phyloP scores from a whole-genome alignment of 2,113 vertebrate genomes.

The Tupaia chinensis region DNA sequence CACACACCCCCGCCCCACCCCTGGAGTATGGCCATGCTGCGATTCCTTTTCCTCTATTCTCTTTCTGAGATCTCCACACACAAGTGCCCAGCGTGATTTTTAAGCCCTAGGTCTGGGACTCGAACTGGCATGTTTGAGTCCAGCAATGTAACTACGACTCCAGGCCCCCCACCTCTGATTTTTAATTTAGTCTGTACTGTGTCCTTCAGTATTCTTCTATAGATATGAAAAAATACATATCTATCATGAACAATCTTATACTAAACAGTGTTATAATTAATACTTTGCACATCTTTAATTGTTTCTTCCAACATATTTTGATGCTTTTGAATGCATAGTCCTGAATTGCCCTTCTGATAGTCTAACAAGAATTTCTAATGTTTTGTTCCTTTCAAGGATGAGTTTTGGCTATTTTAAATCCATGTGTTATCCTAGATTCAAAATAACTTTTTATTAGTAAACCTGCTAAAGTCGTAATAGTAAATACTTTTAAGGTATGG shows the following conservation, averaged over 20 bases:
- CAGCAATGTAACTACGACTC: too few species aligned
- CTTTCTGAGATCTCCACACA: too few species aligned
- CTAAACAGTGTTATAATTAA: not conserved
- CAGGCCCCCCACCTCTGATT: not conserved
- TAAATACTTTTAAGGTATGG: slow-evolving; percentile 31
- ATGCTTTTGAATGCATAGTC: not conserved
- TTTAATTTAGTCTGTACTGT: not conserved
- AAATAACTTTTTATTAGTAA: slow-evolving; percentile 16
- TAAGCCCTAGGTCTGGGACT: too few species aligned
- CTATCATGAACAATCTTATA: not conserved
- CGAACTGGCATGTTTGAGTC: too few species aligned
- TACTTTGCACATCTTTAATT: slow-evolving; percentile 21
- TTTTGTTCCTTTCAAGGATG: not conserved
- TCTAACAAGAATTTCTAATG: not conserved
- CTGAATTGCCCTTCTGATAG: not conserved
- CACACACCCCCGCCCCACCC: too few species aligned
- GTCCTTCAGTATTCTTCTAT: not conserved
- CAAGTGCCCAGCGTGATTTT: too few species aligned
- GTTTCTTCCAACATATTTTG: slow-evolving; percentile 8
- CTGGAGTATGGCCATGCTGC: too few species aligned
- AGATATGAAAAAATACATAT: not conserved
- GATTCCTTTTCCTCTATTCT: too few species aligned
- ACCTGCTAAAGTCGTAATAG: not conserved
- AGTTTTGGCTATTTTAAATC: slow-evolving; percentile 13
- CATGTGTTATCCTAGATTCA: not conserved